Base-by-base conservation (phyloP, 2,113 vertebrate species). In the Podilymbus podiceps region DNA sequence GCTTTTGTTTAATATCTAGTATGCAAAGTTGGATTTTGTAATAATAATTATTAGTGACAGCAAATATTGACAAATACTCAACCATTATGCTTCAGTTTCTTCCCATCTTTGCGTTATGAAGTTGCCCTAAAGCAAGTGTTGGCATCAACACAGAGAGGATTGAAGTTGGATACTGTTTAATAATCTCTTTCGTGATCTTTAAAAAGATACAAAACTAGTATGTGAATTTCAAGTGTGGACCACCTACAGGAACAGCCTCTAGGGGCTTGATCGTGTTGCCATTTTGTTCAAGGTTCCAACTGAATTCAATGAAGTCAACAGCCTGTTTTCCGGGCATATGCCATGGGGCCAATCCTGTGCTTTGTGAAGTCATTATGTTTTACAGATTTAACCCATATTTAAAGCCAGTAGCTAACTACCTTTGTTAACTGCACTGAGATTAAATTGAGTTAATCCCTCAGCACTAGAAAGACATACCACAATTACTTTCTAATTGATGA, bases 401-500 rank as follows among this genome's bases (percentile, higher is more conserved):
- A 96, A 80, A 95, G 56, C 85, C 80, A 89, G 79, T 40, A 90
- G 83, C 75, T 94, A 91, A 80, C 75, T 92, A 82, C 59, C 93
- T 88, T 92, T 88, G 59, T 86, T 78, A 93, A 88, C 75, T 27
- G 1, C 79, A 83, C 8, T 3, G 15, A 91, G 71, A 96, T 83
- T 81, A 85, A 67, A 81, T 6, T 12, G 52, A 84, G 52, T 74
- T 95, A 93, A 93, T 90, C 79, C 72, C 60, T 88, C 5, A 2
- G 68, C 72, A 63, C 59, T 56, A 59, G 64, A 80, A 93, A 80
- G 30, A 53, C 63, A 80, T 16, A 86, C 85, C 79, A 63, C 76
- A 93, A 96, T 95, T 97, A 77, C 79, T 82, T 94, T 47, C 75
- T 93, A 95, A 96, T 94, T 95, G 67, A 80, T 35, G 38, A 25